These are phyloP conservation scores for Drosophila chauvacae DNA, from an alignment of 1,140 invertebrate species.

Conservation along the genomic window DNA sequence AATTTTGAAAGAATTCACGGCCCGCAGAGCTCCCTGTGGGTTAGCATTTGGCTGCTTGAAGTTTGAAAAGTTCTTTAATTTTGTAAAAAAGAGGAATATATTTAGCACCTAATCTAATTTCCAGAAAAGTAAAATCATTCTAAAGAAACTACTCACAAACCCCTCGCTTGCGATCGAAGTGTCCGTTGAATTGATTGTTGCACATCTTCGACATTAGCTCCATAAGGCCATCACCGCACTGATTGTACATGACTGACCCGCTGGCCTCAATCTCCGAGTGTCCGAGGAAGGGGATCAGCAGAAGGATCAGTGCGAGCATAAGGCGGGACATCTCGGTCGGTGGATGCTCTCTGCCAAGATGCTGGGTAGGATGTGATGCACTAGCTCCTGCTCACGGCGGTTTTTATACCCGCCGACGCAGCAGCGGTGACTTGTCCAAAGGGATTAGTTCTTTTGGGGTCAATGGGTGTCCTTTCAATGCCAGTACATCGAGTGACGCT, in stretches of 20 bases:
- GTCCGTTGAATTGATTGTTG: constrained; percentile 1
- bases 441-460: constrained; percentile 4
- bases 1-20: neutral
- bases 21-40: neutral
- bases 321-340: neutral
- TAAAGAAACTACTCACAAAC: neutral
- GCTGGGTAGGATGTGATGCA: neutral
- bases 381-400: neutral
- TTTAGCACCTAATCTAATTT: neutral
- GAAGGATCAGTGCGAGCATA: neutral
- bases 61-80: neutral
- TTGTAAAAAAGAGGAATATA: neutral
- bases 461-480: constrained; percentile 11
- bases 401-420: neutral
- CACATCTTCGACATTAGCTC: constrained; percentile 2
- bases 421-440: neutral
- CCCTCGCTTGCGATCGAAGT: constrained; percentile 3
- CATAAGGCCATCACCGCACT: constrained; percentile 6
- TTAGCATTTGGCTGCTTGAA: neutral
- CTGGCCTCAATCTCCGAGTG: neutral
- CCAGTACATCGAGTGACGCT: neutral
- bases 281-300: neutral
- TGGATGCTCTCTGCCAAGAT: neutral
- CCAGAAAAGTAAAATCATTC: no score
- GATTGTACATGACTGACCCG: neutral